Evolutionary conservation across 2,113 vertebrate species (phyloP).

Genomic region (Chiloscyllium plagiosum): DNA sequence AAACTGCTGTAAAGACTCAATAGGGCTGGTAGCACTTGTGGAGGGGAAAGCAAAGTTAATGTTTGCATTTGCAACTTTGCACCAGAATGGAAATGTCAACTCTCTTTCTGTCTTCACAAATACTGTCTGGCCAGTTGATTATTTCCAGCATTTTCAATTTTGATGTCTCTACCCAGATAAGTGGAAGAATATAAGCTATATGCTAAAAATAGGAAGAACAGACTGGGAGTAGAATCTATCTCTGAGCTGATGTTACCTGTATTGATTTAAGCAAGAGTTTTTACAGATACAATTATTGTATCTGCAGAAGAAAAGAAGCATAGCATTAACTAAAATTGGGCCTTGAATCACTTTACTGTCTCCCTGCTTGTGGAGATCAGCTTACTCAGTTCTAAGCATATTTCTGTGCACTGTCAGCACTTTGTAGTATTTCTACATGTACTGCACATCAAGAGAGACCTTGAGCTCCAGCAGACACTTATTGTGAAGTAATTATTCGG

Average conservation of each 20-base stretch:
- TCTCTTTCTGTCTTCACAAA: neutral
- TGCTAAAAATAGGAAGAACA: neutral
- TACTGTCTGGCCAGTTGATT: neutral
- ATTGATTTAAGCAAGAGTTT: neutral
- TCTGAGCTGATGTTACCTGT: neutral
- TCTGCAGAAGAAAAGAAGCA: neutral
- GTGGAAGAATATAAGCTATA: neutral
- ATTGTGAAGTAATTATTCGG: constrained; percentile 30
- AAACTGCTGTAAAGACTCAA: neutral
- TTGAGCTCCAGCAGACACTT: neutral
- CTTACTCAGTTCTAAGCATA: neutral
- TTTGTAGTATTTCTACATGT: neutral
- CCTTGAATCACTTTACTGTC: neutral
- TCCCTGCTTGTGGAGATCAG: neutral
- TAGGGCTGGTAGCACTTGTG: neutral
- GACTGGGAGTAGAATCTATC: too few species aligned
- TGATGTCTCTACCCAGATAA: neutral
- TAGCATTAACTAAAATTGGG: constrained; percentile 8
- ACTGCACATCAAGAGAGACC: neutral
- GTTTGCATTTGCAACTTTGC: neutral
- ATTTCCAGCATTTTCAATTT: neutral
- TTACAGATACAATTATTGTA: neutral
- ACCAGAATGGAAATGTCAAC: neutral
- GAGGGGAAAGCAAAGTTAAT: neutral
- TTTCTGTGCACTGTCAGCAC: neutral